phyloP scores from a whole-genome alignment of 2,113 vertebrate genomes.

The Thunnus maccoyii region DNA sequence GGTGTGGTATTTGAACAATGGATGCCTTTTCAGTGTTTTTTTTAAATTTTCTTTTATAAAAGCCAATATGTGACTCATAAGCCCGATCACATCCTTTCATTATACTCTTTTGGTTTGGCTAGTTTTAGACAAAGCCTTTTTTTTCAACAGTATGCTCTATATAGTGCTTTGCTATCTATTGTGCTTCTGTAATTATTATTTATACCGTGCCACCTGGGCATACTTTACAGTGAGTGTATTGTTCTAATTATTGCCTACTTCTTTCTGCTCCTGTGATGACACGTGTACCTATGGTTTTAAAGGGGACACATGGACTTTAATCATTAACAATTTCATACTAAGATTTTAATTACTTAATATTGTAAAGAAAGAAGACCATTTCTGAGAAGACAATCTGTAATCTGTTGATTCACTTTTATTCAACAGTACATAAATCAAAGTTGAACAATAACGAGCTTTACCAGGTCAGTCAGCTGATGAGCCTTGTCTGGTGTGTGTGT shows the following conservation, averaged over 20 bases:
- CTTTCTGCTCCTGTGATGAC: neutral
- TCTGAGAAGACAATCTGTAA: neutral
- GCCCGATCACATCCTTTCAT: no score
- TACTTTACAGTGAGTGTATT: conserved; percentile 12
- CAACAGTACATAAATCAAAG: no score
- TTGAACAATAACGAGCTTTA: no score
- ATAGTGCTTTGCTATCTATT: conserved; percentile 1
- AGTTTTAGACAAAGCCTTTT: no score
- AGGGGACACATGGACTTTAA: neutral
- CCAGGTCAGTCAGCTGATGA: no score
- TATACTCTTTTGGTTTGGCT: no score
- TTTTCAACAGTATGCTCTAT: no score
- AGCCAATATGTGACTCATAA: no score
- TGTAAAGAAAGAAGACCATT: neutral
- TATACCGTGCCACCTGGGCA: conserved; percentile 29
- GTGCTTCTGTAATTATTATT: conserved; percentile 13
- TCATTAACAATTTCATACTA: neutral
- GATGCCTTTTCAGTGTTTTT: no score
- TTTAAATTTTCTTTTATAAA: no score
- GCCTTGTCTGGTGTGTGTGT: no score
- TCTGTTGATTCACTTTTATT: neutral
- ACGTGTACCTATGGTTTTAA: neutral
- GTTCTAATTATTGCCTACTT: neutral
- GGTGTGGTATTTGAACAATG: no score
- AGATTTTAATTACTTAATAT: neutral